Evolutionary conservation across 2,888 invertebrate genomes (phyloP).

Genomic region (Hyposoter dolosus): DNA sequence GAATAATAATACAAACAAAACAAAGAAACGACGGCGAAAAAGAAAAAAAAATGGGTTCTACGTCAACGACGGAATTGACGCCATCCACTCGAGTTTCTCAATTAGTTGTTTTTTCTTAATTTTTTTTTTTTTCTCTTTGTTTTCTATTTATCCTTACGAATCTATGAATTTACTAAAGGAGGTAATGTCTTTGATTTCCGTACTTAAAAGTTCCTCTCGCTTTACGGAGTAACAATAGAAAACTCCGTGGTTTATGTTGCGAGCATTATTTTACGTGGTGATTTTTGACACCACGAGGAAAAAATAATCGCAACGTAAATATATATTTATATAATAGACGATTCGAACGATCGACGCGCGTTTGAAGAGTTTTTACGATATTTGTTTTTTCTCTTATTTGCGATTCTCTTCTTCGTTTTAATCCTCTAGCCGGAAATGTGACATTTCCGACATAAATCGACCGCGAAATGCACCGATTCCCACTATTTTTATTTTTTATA

Average conservation of each 20-base stretch:
- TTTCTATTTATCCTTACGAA: slow-evolving; percentile 64
- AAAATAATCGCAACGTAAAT: slow-evolving; percentile 36
- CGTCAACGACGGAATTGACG: slow-evolving; percentile 39
- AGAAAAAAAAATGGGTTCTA: slow-evolving; percentile 33
- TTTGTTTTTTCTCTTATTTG: slow-evolving; percentile 16
- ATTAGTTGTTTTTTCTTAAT: slow-evolving; percentile 31
- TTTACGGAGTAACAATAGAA: slow-evolving; percentile 51
- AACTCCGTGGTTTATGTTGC: slow-evolving; percentile 39
- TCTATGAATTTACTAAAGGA: slow-evolving; percentile 67
- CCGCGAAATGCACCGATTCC: slow-evolving; percentile 32
- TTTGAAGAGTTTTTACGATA: slow-evolving; percentile 20
- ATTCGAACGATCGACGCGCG: slow-evolving; percentile 53
- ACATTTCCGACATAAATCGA: slow-evolving; percentile 19
- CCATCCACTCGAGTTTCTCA: slow-evolving; percentile 26
- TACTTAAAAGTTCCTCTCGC: slow-evolving; percentile 62
- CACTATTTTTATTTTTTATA: slow-evolving; percentile 48
- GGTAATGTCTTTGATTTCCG: slow-evolving; percentile 69
- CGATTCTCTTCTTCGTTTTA: slow-evolving; percentile 29
- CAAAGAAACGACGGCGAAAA: slow-evolving; percentile 12
- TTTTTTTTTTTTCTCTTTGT: slow-evolving; percentile 38
- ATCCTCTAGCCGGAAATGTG: slow-evolving; percentile 37
- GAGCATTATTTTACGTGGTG: slow-evolving; percentile 21
- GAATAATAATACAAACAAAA: slow-evolving; percentile 39
- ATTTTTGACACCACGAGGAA: neutral
- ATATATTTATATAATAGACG: slow-evolving; percentile 34